These are phyloP conservation scores for Erinaceus europaeus DNA, from an alignment of 2,113 vertebrate genomes.

Conservation along the genomic window DNA sequence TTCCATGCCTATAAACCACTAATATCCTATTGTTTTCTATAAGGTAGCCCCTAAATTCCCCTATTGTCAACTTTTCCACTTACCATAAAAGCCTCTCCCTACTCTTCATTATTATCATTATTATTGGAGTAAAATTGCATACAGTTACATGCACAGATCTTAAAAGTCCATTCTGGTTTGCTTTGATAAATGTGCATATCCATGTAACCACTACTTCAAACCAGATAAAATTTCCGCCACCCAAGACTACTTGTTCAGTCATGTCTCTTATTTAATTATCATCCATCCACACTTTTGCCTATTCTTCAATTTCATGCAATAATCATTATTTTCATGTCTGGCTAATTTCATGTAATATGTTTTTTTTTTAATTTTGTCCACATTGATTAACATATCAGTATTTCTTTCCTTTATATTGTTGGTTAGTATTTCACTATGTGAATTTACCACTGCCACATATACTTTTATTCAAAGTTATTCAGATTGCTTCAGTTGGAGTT, in stretches of 20 bases:
- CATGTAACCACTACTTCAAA: background rate
- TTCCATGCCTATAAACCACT: conserved; percentile 48
- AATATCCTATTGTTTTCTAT: conserved; percentile 49
- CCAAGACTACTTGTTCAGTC: background rate
- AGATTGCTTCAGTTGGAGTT: background rate
- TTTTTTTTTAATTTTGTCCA: background rate
- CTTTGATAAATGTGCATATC: conserved; percentile 29
- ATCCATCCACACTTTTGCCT: background rate
- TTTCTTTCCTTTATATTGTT: background rate
- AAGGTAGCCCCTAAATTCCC: conserved; percentile 12
- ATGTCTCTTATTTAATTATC: background rate
- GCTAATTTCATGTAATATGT: background rate
- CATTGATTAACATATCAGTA: background rate
- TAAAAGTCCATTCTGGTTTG: conserved; percentile 9
- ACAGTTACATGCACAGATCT: background rate
- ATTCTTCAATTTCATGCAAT: background rate
- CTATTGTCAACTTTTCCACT: conserved; percentile 18
- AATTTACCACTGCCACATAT: background rate
- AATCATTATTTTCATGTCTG: background rate
- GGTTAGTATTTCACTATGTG: background rate
- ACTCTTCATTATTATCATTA: background rate
- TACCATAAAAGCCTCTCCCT: background rate
- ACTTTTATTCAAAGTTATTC: background rate
- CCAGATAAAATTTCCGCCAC: background rate
- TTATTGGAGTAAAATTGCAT: conserved; percentile 17